Conservation (phyloP, 2,797 vertebrate species). For the Ctenopoma multispine region DNA sequence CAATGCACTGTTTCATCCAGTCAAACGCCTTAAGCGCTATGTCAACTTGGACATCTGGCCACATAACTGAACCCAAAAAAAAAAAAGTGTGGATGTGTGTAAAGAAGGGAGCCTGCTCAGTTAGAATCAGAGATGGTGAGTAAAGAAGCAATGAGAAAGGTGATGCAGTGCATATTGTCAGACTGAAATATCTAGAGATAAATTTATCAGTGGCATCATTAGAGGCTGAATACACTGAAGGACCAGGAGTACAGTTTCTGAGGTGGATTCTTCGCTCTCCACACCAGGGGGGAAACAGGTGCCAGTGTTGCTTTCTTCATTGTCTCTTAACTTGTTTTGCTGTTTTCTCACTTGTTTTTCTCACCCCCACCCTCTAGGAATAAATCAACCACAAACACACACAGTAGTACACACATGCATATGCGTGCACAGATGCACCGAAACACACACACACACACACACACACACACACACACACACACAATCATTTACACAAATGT, state of each 20-base stretch:
- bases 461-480: slow-evolving; percentile 2
- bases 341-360: slow-evolving; percentile 80
- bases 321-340: slow-evolving; percentile 78
- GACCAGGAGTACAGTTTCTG: slow-evolving; percentile 33
- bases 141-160: slow-evolving; percentile 31
- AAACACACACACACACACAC: slow-evolving; percentile 36
- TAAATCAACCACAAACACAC: slow-evolving; percentile 42
- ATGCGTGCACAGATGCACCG: slow-evolving; percentile 47
- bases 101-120: slow-evolving; percentile 57
- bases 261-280: slow-evolving; percentile 53
- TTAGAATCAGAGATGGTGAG: slow-evolving; percentile 33
- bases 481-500: slow-evolving; percentile 39
- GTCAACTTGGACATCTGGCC: slow-evolving; percentile 98
- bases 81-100: slow-evolving; percentile 66
- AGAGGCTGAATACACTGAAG: slow-evolving; percentile 42
- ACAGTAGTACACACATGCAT: slow-evolving; percentile 47
- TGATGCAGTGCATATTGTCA: slow-evolving; percentile 74
- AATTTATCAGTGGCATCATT: slow-evolving; percentile 57
- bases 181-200: slow-evolving; percentile 86
- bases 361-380: slow-evolving; percentile 79
- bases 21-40: slow-evolving; percentile 95
- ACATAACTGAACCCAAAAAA: slow-evolving; percentile 82
- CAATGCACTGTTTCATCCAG: slow-evolving; percentile 95
- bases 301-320: slow-evolving; percentile 78
- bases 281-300: slow-evolving; percentile 75